Conservation (phyloP, 2,797 vertebrate genomes). For the Sphaeramia orbicularis region DNA sequence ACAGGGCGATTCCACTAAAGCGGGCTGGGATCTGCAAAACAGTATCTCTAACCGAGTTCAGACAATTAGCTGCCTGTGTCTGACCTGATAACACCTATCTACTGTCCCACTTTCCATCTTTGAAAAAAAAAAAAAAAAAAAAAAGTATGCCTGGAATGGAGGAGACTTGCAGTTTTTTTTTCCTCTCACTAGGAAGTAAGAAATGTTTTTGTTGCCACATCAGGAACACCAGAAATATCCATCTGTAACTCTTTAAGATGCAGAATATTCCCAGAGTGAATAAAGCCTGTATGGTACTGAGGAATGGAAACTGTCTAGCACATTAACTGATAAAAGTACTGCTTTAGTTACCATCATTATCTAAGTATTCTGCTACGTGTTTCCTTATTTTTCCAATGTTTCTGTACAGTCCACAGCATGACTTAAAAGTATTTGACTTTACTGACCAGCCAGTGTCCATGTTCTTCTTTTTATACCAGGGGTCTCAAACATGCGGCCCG, state of each 20-base stretch:
- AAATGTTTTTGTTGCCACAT: conserved; percentile 1
- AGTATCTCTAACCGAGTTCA: conserved; percentile 9
- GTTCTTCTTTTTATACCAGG: too few relatives aligned
- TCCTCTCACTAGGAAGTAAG: conserved; percentile 7
- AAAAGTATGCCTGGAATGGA: conserved; percentile 33
- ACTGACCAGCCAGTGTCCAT: too few relatives aligned
- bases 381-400: too few relatives aligned
- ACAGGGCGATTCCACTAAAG: neutral
- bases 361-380: neutral
- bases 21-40: neutral
- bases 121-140: conserved; percentile 18
- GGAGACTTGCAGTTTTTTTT: conserved; percentile 12
- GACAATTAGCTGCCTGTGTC: conserved; percentile 1
- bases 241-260: neutral
- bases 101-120: conserved; percentile 32
- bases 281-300: neutral
- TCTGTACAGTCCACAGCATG: too few relatives aligned
- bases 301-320: neutral
- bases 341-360: neutral
- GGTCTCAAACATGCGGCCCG: too few relatives aligned
- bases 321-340: neutral
- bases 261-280: neutral
- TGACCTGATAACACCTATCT: conserved; percentile 22
- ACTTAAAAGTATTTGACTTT: too few relatives aligned
- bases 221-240: conserved; percentile 3